Conservation (phyloP, 2,113 vertebrate species). For the Dicaeum eximium region DNA sequence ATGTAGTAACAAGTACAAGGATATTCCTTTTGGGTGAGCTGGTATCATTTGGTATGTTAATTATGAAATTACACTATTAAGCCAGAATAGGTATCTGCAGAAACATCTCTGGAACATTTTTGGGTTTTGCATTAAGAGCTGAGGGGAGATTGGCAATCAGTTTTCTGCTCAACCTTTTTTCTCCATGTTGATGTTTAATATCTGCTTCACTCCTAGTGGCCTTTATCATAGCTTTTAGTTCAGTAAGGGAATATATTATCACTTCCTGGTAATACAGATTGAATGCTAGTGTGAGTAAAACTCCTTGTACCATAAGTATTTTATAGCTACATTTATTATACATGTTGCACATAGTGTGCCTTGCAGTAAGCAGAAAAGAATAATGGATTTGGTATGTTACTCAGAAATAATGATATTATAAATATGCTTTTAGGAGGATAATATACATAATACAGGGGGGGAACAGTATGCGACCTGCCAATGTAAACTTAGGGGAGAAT, state of each 20-base stretch:
- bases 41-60: not conserved
- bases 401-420: constrained; percentile 4
- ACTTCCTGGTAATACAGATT: not conserved
- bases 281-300: not conserved
- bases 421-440: constrained; percentile 10
- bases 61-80: not conserved
- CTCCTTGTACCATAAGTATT: not conserved
- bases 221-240: not conserved
- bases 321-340: constrained; percentile 29
- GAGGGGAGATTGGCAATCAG: not conserved
- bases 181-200: not conserved
- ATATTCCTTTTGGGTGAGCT: not conserved
- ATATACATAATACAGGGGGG: not conserved
- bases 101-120: not conserved
- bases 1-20: not conserved
- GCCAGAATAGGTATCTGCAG: not conserved
- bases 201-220: not conserved
- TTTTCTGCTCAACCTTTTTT: not conserved
- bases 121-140: not conserved
- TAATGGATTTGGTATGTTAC: not conserved
- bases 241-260: not conserved
- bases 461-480: not conserved
- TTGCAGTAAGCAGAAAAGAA: not conserved
- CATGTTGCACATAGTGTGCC: not conserved
- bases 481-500: not conserved